Evolutionary conservation across 2,797 vertebrate genomes (phyloP).

Genomic region (Vultur gryphus): DNA sequence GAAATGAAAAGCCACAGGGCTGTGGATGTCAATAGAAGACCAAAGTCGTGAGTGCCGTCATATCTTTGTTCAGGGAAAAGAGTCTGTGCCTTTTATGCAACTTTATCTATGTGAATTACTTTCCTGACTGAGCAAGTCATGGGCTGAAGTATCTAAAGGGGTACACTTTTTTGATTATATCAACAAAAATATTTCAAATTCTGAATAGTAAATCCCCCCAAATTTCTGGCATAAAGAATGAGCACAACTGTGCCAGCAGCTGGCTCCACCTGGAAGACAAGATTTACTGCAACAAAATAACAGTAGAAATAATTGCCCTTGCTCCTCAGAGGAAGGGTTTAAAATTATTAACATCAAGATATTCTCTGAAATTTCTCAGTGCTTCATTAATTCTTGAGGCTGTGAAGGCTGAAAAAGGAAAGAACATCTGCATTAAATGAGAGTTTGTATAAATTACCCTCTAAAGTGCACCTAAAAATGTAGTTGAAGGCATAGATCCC

Average conservation of each 20-base stretch:
- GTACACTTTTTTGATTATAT: neutral
- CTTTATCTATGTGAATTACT: neutral
- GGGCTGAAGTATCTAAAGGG: neutral
- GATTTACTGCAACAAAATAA: neutral
- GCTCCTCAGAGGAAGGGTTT: constrained; percentile 30
- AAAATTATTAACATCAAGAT: constrained; percentile 43
- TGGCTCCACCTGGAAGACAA: neutral
- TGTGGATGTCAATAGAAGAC: neutral
- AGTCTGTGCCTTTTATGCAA: neutral
- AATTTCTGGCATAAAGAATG: neutral
- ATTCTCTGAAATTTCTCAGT: constrained; percentile 39
- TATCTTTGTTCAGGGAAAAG: neutral
- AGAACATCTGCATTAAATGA: constrained; percentile 60
- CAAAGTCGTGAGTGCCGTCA: neutral
- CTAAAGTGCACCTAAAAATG: constrained; percentile 62
- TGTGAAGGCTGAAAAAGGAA: constrained; percentile 58
- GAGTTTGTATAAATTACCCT: constrained; percentile 59
- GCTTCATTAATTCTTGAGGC: constrained; percentile 54
- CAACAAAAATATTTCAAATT: neutral
- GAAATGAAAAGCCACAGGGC: neutral
- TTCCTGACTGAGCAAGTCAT: neutral
- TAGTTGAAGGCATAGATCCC: constrained; percentile 46
- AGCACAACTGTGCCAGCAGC: neutral
- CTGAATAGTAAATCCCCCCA: neutral
- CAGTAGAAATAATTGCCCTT: neutral